A percentile compares a stretch with the other conserved stretches of the same genome.
Conservation (phyloP, 2,797 vertebrate genomes). For the Gila robusta region DNA sequence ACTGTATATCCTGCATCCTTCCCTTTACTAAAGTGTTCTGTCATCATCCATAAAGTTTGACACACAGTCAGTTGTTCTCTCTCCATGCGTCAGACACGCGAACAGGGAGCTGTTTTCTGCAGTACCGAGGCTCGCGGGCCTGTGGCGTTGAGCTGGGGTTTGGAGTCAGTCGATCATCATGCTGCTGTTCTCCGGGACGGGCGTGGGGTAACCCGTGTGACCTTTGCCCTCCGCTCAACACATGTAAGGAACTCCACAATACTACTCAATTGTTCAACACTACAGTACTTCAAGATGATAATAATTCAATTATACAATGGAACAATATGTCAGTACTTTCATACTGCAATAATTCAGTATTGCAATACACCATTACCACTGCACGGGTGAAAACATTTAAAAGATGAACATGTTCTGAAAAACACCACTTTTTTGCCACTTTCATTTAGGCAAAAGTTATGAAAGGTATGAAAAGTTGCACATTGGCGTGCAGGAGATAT, state of each 20-base stretch:
- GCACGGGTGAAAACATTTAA: background rate
- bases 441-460: too few species aligned
- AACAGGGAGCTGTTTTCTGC: slow-evolving; percentile 84
- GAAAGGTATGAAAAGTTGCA: background rate
- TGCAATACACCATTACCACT: background rate
- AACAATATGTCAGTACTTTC: background rate
- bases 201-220: slow-evolving; percentile 87
- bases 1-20: background rate
- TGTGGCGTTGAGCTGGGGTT: slow-evolving; percentile 85
- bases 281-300: background rate
- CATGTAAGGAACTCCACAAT: slow-evolving; percentile 76
- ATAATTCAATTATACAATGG: background rate
- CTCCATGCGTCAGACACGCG: slow-evolving; percentile 76
- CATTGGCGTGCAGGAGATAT: background rate
- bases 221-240: slow-evolving; percentile 82
- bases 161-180: slow-evolving; percentile 83
- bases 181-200: slow-evolving; percentile 85
- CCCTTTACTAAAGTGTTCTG: background rate
- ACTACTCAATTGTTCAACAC: background rate
- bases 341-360: background rate
- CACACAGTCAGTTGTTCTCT: background rate
- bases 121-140: slow-evolving; percentile 71
- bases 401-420: background rate
- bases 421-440: background rate
- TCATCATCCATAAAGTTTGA: background rate